Evolutionary conservation across 2,888 invertebrate genomes (phyloP), one percentile per base, ranked within the genome.

Genomic region (Nomada goodeniana): DNA sequence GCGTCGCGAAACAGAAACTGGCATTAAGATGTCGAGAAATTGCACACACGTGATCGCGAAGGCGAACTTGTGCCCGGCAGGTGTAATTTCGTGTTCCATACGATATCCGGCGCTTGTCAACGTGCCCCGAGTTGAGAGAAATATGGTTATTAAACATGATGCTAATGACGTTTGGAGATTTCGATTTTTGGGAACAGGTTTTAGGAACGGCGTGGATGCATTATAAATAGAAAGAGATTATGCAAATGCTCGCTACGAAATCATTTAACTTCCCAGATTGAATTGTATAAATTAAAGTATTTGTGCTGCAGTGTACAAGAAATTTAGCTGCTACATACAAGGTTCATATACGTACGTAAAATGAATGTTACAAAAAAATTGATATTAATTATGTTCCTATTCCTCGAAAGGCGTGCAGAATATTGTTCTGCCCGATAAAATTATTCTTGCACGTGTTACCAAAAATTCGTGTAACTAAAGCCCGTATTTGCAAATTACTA

Each of bases 21-120:
- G 59, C 55, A 79, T 80, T 67, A 53, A 69, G 60, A 70, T 23
- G 70, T 80, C 63, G 64, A 26, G 42, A 4, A n/a, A n/a, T 60
- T n/a, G 47, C 36, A 53, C 20, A 26, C 55, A 7, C 13, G 47
- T 20, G 60, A 36, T n/a, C 29, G 15, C 15, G 23, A 18, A 36
- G 29, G 7, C 47, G 64, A 36, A 50, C 36, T 23, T 20, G 18
- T 26, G 23, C 26, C 23, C n/a, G 18, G 52, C 42, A 52, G 52
- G 20, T 47, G 50, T 68, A 52, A 60, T 67, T 29, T 57, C 36
- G 47, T 50, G 29, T 67, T 50, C 26, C 29, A 11, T 59, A 9
- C 29, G 29, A 29, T 57, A 13, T 11, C 36, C 44, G 5, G 47
- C 7, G 50, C 36, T 59, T 74, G 73, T 73, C 73, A 67, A 57